Evolutionary conservation across 2,888 invertebrate genomes (phyloP), one percentile per base, ranked within the genome.

Genomic region (Tenthredo notha): DNA sequence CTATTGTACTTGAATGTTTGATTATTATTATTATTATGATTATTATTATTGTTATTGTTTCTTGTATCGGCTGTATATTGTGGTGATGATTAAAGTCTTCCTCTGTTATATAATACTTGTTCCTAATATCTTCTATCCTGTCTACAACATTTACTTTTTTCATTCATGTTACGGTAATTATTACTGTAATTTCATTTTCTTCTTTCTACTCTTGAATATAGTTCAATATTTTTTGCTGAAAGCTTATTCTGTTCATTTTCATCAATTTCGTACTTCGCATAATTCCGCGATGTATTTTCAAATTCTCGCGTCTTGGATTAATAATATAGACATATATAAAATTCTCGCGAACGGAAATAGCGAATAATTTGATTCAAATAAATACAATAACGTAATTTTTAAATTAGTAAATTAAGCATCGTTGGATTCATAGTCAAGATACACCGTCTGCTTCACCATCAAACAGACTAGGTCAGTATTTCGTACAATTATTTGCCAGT

Each of bases 1-100:
- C 3, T 21, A 43, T 74, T 74, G n/a, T 77, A 15, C 18, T 77
- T 54, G 9, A 33, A 77, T 77, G 12, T 74, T 77, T 77, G 33
- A 54, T 54, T 77, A 29, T 77, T 54, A 29, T 77, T 54, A 29
- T 74, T 72, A 7, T 72, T 72, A 40, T 72, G 1, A 33, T 33
- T 33, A 7, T 72, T 4, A 43, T 72, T 40, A 72, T 40, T 74
- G 18, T 77, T 77, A 47, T 47, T 40, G 15, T 75, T 47, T 47
- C 12, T 47, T 29, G 54, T 29, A 54, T 54, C 50, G 33, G 54
- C 78, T 78, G 37, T 80, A 77, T 33, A 61, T 61, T 61, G 21
- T 21, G 29, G 40, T 40, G 61, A 21, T 37, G n/a, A 58, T 80
- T 61, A 80, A 80, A 58, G 21, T 40, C 21, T 40, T 37, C n/a